Conservation (phyloP, 2,888 invertebrate genomes). For the Xiphydria camelus region DNA sequence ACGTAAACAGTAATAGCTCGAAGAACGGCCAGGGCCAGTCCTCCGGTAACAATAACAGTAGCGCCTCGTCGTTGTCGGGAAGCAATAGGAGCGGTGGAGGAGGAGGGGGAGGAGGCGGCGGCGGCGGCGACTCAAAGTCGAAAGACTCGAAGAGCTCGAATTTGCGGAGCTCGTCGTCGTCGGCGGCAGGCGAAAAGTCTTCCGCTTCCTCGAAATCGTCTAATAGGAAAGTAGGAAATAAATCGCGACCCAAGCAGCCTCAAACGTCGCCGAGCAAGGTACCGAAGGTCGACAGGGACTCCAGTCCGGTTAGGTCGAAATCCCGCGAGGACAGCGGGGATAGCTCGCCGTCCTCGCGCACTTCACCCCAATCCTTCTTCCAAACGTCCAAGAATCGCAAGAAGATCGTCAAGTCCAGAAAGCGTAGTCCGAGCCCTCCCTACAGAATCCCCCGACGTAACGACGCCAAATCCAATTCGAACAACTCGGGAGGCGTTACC, state of each 20-base stretch:
- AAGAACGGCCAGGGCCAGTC: constrained; percentile 30
- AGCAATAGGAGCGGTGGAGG: constrained; percentile 11
- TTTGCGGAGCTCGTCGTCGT: constrained; percentile 43
- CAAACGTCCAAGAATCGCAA: constrained; percentile 57
- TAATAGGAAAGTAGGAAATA: constrained; percentile 52
- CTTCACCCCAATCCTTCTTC: constrained; percentile 52
- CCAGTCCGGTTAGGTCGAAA: constrained; percentile 47
- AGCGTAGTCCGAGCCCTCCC: constrained; percentile 49
- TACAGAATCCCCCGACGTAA: constrained; percentile 53
- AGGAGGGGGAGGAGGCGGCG: constrained; percentile 17
- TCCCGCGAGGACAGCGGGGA: constrained; percentile 46
- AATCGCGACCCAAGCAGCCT: constrained; percentile 48
- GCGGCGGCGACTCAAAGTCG: constrained; percentile 35
- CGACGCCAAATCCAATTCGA: constrained; percentile 39
- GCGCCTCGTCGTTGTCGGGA: constrained; percentile 26
- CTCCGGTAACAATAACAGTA: constrained; percentile 30
- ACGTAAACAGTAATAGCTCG: constrained; percentile 30
- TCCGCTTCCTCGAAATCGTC: constrained; percentile 49
- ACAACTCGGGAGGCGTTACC: constrained; percentile 43
- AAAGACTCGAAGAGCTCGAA: constrained; percentile 39
- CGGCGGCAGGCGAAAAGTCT: constrained; percentile 43
- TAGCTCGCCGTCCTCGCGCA: constrained; percentile 32
- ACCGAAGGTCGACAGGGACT: constrained; percentile 45
- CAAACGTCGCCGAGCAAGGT: constrained; percentile 41
- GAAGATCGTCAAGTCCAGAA: constrained; percentile 45